These are phyloP conservation scores for Perithous albicinctus DNA, from an alignment of 2,888 invertebrate species.

Conservation along the genomic window DNA sequence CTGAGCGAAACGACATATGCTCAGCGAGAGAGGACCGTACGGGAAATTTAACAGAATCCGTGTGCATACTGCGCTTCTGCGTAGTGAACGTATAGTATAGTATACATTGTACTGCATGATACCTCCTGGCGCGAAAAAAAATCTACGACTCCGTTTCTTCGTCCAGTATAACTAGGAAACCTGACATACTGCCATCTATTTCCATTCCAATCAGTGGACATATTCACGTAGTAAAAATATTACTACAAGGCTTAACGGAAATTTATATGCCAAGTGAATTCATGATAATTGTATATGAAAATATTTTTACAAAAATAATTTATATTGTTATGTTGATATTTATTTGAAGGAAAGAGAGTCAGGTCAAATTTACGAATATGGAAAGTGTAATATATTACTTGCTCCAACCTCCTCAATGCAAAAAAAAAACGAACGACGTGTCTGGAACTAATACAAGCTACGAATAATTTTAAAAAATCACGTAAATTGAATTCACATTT, in stretches of 20 bases:
- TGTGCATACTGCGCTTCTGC: conserved; percentile 4
- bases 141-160: conserved; percentile 8
- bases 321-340: not conserved
- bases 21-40: conserved; percentile 66
- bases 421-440: no score
- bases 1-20: conserved; percentile 64
- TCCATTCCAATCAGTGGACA: not conserved
- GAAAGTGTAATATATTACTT: no score
- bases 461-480: no score
- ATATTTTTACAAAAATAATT: not conserved
- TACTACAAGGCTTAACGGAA: not conserved
- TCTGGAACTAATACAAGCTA: no score
- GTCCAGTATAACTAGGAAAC: conserved; percentile 6
- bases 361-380: no score
- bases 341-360: not conserved
- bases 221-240: conserved; percentile 1
- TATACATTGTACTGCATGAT: conserved; percentile 11
- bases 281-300: not conserved
- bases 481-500: no score
- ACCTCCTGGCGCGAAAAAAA: conserved; percentile 21
- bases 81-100: not conserved
- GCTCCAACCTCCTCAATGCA: no score
- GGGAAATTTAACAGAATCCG: conserved; percentile 69
- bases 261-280: not conserved
- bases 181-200: conserved; percentile 1